Conservation (phyloP, 2,113 vertebrate genomes). For the Brachionichthys hirsutus region DNA sequence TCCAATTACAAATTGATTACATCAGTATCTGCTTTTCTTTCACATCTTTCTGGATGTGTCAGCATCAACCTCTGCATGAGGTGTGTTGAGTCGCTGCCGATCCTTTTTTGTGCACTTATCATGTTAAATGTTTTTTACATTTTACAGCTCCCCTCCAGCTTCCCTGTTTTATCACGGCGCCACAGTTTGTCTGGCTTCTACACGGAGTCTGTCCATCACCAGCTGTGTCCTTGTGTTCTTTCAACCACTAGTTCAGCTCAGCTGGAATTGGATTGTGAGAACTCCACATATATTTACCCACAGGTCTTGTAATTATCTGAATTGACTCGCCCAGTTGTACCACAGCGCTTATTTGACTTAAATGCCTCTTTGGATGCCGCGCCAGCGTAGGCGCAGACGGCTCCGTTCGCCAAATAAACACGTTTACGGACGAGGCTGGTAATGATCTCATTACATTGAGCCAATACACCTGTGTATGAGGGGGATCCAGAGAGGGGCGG, state of each 20-base stretch:
- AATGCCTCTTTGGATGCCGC: slow-evolving; percentile 75
- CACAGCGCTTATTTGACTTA: slow-evolving; percentile 72
- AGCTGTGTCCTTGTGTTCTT: too few species aligned
- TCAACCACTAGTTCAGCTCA: slow-evolving; percentile 11
- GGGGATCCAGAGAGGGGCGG: slow-evolving; percentile 66
- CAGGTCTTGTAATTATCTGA: slow-evolving; percentile 70
- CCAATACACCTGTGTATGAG: slow-evolving; percentile 77
- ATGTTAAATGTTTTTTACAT: background rate
- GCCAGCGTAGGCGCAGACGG: slow-evolving; percentile 59
- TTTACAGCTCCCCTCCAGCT: background rate
- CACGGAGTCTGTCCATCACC: too few species aligned
- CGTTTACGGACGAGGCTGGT: slow-evolving; percentile 73
- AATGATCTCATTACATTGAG: slow-evolving; percentile 78
- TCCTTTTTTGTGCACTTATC: background rate
- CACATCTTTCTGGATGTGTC: background rate
- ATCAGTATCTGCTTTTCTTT: background rate
- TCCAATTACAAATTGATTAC: background rate
- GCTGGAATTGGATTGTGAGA: slow-evolving; percentile 47
- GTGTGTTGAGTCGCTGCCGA: background rate
- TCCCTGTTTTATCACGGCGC: background rate
- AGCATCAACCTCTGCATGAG: background rate
- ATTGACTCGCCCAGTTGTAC: slow-evolving; percentile 70
- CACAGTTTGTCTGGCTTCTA: background rate
- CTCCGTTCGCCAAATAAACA: slow-evolving; percentile 72
- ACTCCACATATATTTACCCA: slow-evolving; percentile 60